Conservation (phyloP, 1,140 invertebrate species). For the Catajapyx aquilonaris region DNA sequence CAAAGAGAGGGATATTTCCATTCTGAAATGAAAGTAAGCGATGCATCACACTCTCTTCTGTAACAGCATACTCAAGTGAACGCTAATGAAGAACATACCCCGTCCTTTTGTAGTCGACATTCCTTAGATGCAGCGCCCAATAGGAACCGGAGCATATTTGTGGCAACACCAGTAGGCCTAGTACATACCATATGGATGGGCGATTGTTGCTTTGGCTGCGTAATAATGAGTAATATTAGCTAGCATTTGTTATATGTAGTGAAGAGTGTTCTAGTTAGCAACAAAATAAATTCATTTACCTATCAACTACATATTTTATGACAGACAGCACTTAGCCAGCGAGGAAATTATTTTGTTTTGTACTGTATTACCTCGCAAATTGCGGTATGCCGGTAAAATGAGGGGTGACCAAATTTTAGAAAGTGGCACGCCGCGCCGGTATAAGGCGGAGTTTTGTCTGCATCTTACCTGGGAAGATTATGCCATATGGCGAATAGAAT, state of each 20-base stretch:
- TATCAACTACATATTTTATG: background rate
- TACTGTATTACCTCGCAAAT: background rate
- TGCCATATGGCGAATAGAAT: too few species aligned
- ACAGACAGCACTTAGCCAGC: background rate
- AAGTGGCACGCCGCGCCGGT: too few species aligned
- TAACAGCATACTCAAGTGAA: background rate
- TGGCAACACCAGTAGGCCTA: conserved; percentile 68
- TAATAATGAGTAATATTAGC: conserved; percentile 2
- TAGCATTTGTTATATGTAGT: background rate
- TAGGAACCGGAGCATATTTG: conserved; percentile 65
- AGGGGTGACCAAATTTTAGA: too few species aligned
- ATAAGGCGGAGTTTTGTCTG: too few species aligned
- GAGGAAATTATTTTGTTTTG: background rate
- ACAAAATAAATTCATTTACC: background rate
- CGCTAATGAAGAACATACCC: conserved; percentile 36
- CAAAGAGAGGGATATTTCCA: conserved; percentile 77
- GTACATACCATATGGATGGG: conserved; percentile 78
- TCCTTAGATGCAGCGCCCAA: conserved; percentile 68
- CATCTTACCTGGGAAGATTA: too few species aligned
- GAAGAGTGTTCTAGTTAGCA: conserved; percentile 1
- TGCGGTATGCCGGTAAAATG: too few species aligned
- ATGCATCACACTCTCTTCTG: background rate
- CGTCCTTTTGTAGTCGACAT: conserved; percentile 59
- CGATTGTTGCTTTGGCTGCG: conserved; percentile 44
- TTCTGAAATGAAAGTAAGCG: conserved; percentile 36